Percentiles rank a stretch among this genome's conserved stretches.
Conservation (phyloP, 2,888 invertebrate genomes). For the Temnothorax unifasciatus region DNA sequence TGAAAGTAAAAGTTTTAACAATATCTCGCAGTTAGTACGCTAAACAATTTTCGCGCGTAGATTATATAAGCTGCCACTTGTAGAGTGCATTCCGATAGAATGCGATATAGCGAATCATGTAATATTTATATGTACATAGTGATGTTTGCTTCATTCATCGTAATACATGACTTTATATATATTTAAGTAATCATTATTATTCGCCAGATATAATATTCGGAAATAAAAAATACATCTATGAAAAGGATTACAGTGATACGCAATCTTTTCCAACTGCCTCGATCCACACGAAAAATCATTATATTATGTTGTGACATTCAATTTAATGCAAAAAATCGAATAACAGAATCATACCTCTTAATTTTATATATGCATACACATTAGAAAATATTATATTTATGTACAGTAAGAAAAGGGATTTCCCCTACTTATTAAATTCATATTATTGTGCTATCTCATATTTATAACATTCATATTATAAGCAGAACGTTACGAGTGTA, state of each 20-base stretch:
- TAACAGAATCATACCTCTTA: not conserved
- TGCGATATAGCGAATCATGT: conserved; percentile 71
- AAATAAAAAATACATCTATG: conserved; percentile 52
- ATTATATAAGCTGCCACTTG: conserved; percentile 40
- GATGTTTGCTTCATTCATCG: conserved; percentile 69
- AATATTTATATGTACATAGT: conserved; percentile 76
- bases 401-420: not conserved
- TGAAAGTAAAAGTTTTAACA: conserved; percentile 56
- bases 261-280: not conserved
- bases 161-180: conserved; percentile 69
- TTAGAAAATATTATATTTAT: not conserved
- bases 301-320: not conserved
- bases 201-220: conserved; percentile 68
- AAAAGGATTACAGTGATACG: not conserved
- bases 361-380: not conserved
- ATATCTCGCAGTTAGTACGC: conserved; percentile 50
- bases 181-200: conserved; percentile 70
- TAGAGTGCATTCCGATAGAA: conserved; percentile 65
- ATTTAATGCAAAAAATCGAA: not conserved
- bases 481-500: conserved; percentile 6
- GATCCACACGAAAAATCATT: not conserved
- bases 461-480: conserved; percentile 21
- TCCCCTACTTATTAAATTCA: not conserved
- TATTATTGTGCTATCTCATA: not conserved
- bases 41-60: conserved; percentile 51